Evolutionary conservation across 2,888 invertebrate genomes (phyloP).

Genomic region (Conops quadrifasciatus): DNA sequence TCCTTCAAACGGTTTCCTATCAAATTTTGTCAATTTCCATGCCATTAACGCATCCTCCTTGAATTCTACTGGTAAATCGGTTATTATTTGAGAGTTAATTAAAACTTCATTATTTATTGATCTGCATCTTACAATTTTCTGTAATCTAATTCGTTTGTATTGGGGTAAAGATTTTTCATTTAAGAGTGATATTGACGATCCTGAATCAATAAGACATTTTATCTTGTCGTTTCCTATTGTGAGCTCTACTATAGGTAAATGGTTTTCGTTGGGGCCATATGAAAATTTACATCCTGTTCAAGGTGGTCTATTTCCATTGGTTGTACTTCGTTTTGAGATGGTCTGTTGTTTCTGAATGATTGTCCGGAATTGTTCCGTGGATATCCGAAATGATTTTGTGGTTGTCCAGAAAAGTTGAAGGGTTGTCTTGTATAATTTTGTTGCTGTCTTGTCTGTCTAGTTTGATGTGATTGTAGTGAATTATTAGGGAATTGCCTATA

Average conservation of each 20-base stretch:
- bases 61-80: constrained; percentile 11
- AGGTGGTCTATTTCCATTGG: too few species aligned
- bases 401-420: too few species aligned
- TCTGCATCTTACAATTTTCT: constrained; percentile 20
- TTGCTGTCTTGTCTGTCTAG: too few species aligned
- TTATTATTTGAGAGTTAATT: constrained; percentile 18
- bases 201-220: constrained; percentile 27
- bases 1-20: constrained; percentile 18
- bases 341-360: too few species aligned
- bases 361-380: too few species aligned
- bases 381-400: too few species aligned
- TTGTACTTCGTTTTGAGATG: too few species aligned
- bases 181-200: constrained; percentile 18
- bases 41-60: constrained; percentile 27
- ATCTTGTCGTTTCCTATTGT: constrained; percentile 4
- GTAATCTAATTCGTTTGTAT: constrained; percentile 8
- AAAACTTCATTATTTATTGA: constrained; percentile 8
- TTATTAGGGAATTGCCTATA: too few species aligned
- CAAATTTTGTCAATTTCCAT: constrained; percentile 15
- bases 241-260: constrained; percentile 22
- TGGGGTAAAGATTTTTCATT: constrained; percentile 17
- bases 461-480: too few species aligned
- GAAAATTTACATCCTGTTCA: constrained; percentile 17
- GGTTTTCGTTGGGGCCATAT: constrained; percentile 2
- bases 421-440: too few species aligned